These are phyloP conservation scores for Sebastes melanostomus DNA, from an alignment of 2,797 vertebrate genomes.

Conservation along the genomic window DNA sequence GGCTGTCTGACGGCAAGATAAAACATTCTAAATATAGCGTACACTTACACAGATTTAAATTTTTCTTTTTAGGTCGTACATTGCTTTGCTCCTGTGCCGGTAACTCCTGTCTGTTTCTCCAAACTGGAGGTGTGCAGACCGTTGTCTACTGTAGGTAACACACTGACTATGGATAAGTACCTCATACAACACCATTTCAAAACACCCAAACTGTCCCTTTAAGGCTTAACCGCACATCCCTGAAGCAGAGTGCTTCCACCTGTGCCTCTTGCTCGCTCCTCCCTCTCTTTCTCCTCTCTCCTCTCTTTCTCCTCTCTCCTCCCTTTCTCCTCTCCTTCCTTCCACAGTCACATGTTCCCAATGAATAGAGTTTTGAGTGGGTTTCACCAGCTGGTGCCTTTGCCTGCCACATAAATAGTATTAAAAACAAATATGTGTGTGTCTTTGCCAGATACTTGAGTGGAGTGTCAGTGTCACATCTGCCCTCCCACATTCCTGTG, in stretches of 20 bases:
- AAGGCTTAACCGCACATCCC: slow-evolving; percentile 28
- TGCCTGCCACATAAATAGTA: slow-evolving; percentile 69
- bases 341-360: slow-evolving; percentile 56
- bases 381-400: slow-evolving; percentile 77
- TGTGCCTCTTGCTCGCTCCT: slow-evolving; percentile 45
- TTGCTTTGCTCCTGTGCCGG: not conserved
- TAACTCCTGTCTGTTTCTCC: not conserved
- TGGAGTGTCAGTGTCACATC: slow-evolving; percentile 58
- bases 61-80: not conserved
- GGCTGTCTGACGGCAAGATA: not conserved
- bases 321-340: slow-evolving; percentile 30
- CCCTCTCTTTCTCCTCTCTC: slow-evolving; percentile 3
- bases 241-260: slow-evolving; percentile 67
- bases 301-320: slow-evolving; percentile 4
- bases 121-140: not conserved
- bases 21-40: not conserved
- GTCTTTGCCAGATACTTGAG: slow-evolving; percentile 57
- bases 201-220: not conserved
- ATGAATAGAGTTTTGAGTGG: slow-evolving; percentile 74
- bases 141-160: not conserved
- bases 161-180: not conserved
- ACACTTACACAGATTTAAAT: not conserved
- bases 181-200: not conserved
- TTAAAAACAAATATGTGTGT: slow-evolving; percentile 59
- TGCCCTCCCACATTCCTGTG: slow-evolving; percentile 51